Conservation (phyloP, 1,140 invertebrate genomes). For the Pristionchus pacificus region DNA sequence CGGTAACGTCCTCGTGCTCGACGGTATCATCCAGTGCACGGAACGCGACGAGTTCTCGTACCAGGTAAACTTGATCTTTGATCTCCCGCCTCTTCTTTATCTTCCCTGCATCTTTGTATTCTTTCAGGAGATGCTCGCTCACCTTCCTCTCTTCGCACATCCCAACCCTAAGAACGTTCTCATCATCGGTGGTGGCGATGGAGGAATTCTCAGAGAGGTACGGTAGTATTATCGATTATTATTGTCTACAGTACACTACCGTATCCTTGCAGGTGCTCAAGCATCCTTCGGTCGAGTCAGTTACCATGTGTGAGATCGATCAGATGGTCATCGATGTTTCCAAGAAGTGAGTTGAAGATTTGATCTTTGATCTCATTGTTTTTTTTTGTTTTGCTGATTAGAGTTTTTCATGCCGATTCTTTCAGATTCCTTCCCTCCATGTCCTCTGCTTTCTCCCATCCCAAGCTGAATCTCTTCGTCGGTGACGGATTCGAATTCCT, state of each 20-base stretch:
- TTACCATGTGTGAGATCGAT: conserved; percentile 93
- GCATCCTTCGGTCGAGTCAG: conserved; percentile 78
- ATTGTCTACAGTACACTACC: not conserved
- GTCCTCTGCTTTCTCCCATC: conserved; percentile 76
- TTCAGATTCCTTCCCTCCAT: conserved; percentile 73
- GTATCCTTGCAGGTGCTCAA: conserved; percentile 67
- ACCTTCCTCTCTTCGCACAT: conserved; percentile 84
- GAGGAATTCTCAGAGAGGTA: conserved; percentile 85
- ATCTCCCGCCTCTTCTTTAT: too few relatives aligned
- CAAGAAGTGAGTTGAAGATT: conserved; percentile 68
- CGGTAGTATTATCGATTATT: not conserved
- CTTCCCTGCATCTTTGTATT: too few relatives aligned
- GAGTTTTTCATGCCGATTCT: too few relatives aligned
- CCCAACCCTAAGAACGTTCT: conserved; percentile 83
- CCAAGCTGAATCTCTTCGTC: conserved; percentile 78
- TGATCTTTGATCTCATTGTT: too few relatives aligned
- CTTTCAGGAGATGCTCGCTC: conserved; percentile 82
- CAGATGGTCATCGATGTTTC: conserved; percentile 80
- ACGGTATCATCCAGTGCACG: conserved; percentile 94
- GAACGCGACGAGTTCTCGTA: conserved; percentile 94
- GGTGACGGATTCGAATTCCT: conserved; percentile 94
- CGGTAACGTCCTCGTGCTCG: conserved; percentile 82
- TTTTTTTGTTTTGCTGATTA: too few relatives aligned
- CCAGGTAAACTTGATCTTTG: too few relatives aligned
- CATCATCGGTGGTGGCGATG: conserved; percentile 95